A percentile compares a stretch with the other conserved stretches of the same genome.
phyloP scores from a whole-genome alignment of 2,113 vertebrate genomes.

The Triplophysa siluroides region DNA sequence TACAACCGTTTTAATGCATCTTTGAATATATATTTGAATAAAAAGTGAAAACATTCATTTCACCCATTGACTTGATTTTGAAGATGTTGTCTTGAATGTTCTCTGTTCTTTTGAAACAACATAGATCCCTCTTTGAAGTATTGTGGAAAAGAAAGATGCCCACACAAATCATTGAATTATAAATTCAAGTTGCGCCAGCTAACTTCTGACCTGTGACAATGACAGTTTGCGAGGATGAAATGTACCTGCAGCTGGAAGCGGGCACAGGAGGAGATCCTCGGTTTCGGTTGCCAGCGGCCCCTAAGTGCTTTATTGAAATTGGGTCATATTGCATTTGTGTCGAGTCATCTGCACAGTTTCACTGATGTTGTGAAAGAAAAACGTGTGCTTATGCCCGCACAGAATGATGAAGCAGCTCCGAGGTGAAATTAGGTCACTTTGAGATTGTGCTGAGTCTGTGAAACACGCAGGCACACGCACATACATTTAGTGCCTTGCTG shows the following conservation, averaged over 20 bases:
- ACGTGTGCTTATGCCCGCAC: background rate
- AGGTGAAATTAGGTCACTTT: slow-evolving; percentile 36
- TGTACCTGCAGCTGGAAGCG: background rate
- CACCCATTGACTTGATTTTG: too few species aligned
- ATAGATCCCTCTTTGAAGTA: too few species aligned
- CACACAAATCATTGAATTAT: too few species aligned
- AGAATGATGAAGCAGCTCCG: background rate
- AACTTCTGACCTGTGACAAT: background rate
- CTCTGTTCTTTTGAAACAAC: too few species aligned
- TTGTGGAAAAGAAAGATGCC: too few species aligned
- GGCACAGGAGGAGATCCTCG: background rate
- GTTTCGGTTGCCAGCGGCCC: background rate
- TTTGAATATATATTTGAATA: too few species aligned
- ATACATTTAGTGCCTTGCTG: background rate
- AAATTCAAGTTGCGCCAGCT: background rate
- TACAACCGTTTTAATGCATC: too few species aligned
- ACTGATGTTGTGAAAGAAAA: background rate
- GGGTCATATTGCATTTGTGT: slow-evolving; percentile 13
- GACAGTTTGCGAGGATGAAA: background rate
- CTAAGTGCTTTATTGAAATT: background rate
- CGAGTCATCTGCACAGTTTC: background rate
- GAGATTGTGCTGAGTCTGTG: slow-evolving; percentile 22
- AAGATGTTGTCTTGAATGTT: too few species aligned
- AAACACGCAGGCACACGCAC: background rate
- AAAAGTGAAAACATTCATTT: too few species aligned